phyloP scores from a whole-genome alignment of 2,888 invertebrate species.

The Protonemura montana region DNA sequence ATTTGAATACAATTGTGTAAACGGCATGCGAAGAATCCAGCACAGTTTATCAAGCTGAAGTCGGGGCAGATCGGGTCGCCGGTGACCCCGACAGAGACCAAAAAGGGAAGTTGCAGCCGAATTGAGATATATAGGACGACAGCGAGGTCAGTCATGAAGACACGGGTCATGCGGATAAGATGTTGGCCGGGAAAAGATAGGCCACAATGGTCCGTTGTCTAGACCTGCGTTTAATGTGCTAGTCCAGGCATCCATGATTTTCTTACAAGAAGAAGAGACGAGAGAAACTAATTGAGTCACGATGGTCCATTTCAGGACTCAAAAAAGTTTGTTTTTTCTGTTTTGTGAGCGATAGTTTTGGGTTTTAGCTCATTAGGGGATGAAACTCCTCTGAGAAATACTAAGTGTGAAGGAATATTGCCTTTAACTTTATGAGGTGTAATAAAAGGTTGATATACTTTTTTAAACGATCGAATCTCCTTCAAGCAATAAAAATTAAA shows the following conservation, averaged over 20 bases:
- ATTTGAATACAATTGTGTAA: conserved; percentile 26
- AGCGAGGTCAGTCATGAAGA: background rate
- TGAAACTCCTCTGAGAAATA: background rate
- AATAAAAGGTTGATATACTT: conserved; percentile 2
- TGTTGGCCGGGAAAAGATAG: background rate
- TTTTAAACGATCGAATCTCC: background rate
- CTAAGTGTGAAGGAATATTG: background rate
- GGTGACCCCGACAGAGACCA: background rate
- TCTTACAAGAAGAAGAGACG: background rate
- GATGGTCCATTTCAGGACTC: background rate
- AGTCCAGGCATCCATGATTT: background rate
- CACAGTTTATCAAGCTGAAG: background rate
- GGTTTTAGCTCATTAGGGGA: background rate
- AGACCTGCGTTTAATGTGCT: background rate
- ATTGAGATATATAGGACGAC: background rate
- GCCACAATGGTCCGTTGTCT: background rate
- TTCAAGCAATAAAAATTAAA: background rate
- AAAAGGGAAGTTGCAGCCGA: background rate
- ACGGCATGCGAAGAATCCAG: background rate
- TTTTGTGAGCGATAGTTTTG: background rate
- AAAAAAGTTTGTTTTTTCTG: background rate
- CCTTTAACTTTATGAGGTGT: background rate
- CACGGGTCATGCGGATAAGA: background rate
- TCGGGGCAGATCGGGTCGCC: background rate
- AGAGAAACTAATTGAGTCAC: background rate